Percentiles rank a stretch among this genome's conserved stretches.
phyloP scores from a whole-genome alignment of 37 sponge, comb jelly and placozoan species.

The Oscarella lobularis region DNA sequence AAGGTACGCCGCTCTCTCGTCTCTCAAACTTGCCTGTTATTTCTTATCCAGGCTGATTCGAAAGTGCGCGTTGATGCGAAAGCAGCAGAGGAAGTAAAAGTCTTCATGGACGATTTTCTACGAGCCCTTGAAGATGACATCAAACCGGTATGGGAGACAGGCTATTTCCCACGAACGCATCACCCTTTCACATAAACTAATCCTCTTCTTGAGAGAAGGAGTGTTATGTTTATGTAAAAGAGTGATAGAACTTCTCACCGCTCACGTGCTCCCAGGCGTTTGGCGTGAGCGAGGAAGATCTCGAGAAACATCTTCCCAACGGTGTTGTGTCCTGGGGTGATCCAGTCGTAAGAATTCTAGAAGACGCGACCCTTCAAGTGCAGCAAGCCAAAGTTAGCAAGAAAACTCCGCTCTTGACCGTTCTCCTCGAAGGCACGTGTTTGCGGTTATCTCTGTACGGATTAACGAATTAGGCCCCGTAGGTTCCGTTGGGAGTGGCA shows the following conservation, averaged over 20 bases:
- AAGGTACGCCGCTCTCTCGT: too few species aligned
- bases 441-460: too few species aligned
- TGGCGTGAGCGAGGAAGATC: constrained; percentile 69
- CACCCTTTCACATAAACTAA: too few species aligned
- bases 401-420: constrained; percentile 54
- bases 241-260: too few species aligned
- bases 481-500: constrained; percentile 64
- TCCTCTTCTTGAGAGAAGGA: too few species aligned
- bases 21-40: neutral
- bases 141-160: constrained; percentile 51
- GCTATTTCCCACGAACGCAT: too few species aligned
- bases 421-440: constrained; percentile 65
- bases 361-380: constrained; percentile 36
- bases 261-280: too few species aligned
- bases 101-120: constrained; percentile 68
- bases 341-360: constrained; percentile 42
- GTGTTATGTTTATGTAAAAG: too few species aligned
- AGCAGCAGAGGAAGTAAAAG: constrained; percentile 52
- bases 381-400: constrained; percentile 38
- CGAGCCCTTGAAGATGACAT: constrained; percentile 76
- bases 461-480: too few species aligned
- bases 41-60: constrained; percentile 22
- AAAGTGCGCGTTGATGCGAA: constrained; percentile 59
- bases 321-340: constrained; percentile 73
- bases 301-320: constrained; percentile 54